Percentiles rank a stretch among this genome's conserved stretches.
Conservation (phyloP, 2,113 vertebrate genomes). For the Silurus asotus region DNA sequence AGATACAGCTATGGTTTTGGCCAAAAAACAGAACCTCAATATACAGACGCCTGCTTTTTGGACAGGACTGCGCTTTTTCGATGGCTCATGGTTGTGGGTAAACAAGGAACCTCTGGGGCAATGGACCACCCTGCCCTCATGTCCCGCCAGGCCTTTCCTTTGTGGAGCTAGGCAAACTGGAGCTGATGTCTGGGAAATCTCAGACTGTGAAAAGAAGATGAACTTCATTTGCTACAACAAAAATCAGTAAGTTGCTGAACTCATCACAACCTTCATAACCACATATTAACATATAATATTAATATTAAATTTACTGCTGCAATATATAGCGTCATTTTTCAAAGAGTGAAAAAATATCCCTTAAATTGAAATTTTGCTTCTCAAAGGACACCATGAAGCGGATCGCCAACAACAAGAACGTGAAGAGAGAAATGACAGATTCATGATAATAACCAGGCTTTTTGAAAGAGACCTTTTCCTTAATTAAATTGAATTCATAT, state of each 20-base stretch:
- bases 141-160: not conserved
- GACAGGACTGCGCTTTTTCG: not conserved
- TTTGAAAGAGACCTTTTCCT: not conserved
- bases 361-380: not conserved
- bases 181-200: not conserved
- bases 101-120: not conserved
- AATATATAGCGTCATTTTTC: not conserved
- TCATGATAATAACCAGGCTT: not conserved
- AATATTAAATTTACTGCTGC: not conserved
- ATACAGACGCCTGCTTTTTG: not conserved
- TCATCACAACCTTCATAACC: not conserved
- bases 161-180: not conserved
- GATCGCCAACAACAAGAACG: not conserved
- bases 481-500: not conserved
- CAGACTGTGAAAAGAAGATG: not conserved
- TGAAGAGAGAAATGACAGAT: not conserved
- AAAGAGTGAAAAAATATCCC: not conserved
- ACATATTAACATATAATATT: not conserved
- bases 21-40: not conserved
- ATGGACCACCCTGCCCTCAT: not conserved
- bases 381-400: not conserved
- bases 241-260: not conserved
- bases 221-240: not conserved
- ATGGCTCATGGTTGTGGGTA: not conserved
- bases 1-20: not conserved